These are phyloP conservation scores for Chymomyza procnemis DNA, from an alignment of 2,888 invertebrate species.

Conservation along the genomic window DNA sequence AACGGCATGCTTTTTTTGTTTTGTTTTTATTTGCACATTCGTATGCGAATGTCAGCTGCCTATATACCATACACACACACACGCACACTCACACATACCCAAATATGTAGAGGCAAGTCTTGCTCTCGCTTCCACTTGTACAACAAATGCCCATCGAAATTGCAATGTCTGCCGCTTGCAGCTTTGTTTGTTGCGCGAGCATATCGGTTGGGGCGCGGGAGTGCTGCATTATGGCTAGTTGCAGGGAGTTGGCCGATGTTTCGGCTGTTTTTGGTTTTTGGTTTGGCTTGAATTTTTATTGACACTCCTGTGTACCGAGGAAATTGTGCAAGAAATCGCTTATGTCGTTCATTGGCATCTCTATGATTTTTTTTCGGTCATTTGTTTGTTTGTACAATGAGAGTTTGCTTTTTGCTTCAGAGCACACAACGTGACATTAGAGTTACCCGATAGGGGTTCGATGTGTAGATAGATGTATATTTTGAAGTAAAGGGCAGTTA, in stretches of 20 bases:
- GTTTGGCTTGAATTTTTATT: conserved; percentile 54
- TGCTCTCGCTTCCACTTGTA: neutral
- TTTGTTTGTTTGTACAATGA: conserved; percentile 17
- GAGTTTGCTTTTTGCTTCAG: neutral
- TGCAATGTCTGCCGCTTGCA: conserved; percentile 70
- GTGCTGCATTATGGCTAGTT: conserved; percentile 19
- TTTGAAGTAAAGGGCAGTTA: conserved; percentile 10
- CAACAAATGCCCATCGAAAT: conserved; percentile 55
- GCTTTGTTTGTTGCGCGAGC: conserved; percentile 52
- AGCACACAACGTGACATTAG: neutral
- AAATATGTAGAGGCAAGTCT: neutral
- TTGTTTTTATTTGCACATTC: conserved; percentile 68
- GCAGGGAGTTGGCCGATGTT: neutral
- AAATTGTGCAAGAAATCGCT: conserved; percentile 66
- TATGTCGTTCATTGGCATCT: conserved; percentile 21
- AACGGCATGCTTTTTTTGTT: conserved; percentile 33
- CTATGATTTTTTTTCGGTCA: conserved; percentile 9
- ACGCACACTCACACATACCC: neutral
- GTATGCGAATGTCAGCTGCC: conserved; percentile 72
- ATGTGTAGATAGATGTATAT: too few relatives aligned
- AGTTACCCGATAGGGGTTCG: neutral
- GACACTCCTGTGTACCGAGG: conserved; percentile 54
- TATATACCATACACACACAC: neutral
- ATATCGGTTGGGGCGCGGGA: conserved; percentile 1
- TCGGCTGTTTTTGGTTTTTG: conserved; percentile 27